Evolutionary conservation across 2,888 invertebrate species (phyloP).

Genomic region (Hypolimnas misippus): DNA sequence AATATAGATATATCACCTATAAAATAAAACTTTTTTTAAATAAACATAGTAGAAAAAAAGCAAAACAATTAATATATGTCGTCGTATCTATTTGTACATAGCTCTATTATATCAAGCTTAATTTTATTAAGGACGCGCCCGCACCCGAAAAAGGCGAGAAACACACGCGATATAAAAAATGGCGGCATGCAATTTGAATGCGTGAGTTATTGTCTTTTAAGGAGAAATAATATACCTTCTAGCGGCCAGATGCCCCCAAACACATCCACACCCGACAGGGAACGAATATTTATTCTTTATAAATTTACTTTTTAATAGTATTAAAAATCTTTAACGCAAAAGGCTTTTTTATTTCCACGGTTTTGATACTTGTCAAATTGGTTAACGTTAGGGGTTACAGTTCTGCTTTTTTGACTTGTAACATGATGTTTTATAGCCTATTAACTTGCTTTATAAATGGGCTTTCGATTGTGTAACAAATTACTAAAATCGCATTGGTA

Average conservation of each 20-base stretch:
- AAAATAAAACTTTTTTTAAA: too few relatives aligned
- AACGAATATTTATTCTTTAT: not conserved
- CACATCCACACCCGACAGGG: not conserved
- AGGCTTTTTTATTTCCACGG: not conserved
- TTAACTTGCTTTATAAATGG: too few relatives aligned
- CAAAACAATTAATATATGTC: not conserved
- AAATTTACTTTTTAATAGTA: not conserved
- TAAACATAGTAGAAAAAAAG: not conserved
- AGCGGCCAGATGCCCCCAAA: constrained; percentile 49
- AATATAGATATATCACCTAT: too few relatives aligned
- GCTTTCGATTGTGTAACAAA: too few relatives aligned
- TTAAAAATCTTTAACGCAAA: too few relatives aligned
- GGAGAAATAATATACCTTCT: constrained; percentile 76
- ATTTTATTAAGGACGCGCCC: constrained; percentile 83
- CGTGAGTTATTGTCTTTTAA: constrained; percentile 83
- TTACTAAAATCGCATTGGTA: too few relatives aligned
- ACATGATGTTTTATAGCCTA: too few relatives aligned
- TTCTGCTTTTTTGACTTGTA: not conserved
- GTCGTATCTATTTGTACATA: constrained; percentile 54
- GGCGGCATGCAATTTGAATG: constrained; percentile 81
- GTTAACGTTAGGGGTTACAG: not conserved
- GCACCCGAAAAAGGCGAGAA: constrained; percentile 83
- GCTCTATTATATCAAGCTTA: constrained; percentile 70
- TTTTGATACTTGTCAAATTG: not conserved
- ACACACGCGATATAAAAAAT: constrained; percentile 85